Percentiles rank a stretch among this genome's conserved stretches.
These are phyloP conservation scores for Drosophila nikananu DNA, from an alignment of 1,140 invertebrate species.

Conservation along the genomic window DNA sequence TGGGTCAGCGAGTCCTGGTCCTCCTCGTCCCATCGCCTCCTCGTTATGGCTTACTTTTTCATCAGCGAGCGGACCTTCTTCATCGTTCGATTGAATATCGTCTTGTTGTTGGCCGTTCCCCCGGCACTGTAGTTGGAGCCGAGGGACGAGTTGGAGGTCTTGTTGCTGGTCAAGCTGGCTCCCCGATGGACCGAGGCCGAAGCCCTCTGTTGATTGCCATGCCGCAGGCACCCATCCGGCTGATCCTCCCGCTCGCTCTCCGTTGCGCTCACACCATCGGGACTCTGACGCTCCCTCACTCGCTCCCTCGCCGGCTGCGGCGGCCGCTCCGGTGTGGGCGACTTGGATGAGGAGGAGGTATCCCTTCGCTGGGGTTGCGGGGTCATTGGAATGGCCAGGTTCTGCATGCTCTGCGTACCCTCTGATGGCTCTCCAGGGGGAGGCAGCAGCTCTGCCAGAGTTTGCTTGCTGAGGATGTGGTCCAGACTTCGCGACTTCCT, in stretches of 20 bases:
- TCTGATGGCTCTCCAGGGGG: conserved; percentile 68
- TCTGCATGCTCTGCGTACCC: conserved; percentile 85
- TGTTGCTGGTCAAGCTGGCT: conserved; percentile 73
- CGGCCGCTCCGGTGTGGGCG: conserved; percentile 62
- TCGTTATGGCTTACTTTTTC: conserved; percentile 86
- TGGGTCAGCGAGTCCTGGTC: conserved; percentile 39
- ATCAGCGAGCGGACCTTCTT: conserved; percentile 90
- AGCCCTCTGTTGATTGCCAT: conserved; percentile 70
- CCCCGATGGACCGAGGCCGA: conserved; percentile 80
- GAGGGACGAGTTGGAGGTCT: conserved; percentile 73
- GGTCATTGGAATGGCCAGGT: conserved; percentile 74
- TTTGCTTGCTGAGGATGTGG: conserved; percentile 87
- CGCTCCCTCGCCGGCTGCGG: conserved; percentile 14
- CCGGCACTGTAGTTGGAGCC: conserved; percentile 70
- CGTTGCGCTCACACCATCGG: conserved; percentile 79
- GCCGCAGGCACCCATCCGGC: conserved; percentile 27
- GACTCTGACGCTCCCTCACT: conserved; percentile 64
- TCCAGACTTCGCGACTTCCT: conserved; percentile 90
- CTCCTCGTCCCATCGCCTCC: conserved; percentile 38
- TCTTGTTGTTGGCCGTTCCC: conserved; percentile 76
- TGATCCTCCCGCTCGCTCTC: conserved; percentile 80
- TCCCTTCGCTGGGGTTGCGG: conserved; percentile 70
- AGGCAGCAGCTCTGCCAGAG: conserved; percentile 71
- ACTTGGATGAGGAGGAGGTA: conserved; percentile 65
- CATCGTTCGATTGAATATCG: conserved; percentile 90